Conservation (phyloP, 2,113 vertebrate species). For the Barbus barbus region DNA sequence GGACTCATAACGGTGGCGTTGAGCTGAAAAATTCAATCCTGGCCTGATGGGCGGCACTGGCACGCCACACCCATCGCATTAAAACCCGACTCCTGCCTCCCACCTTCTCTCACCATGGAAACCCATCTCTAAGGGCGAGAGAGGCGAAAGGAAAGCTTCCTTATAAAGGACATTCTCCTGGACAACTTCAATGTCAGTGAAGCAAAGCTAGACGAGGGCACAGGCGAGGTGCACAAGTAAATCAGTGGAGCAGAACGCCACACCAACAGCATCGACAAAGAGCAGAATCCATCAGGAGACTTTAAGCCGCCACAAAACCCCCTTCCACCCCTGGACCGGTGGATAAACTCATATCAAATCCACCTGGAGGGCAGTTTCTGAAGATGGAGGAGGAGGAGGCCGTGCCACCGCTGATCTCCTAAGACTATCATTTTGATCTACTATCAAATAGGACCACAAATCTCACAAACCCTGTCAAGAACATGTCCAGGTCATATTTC, state of each 20-base stretch:
- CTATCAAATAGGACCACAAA: conserved; percentile 5
- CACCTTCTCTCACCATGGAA: conserved; percentile 64
- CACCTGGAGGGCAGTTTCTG: conserved; percentile 24
- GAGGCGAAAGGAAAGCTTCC: conserved; percentile 21
- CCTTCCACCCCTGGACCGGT: conserved; percentile 4
- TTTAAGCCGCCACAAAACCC: conserved; percentile 19
- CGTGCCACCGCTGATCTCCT: conserved; percentile 9
- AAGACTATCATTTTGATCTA: conserved; percentile 16
- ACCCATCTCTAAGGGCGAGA: conserved; percentile 36
- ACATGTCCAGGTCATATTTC: conserved; percentile 4
- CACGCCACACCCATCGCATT: conserved; percentile 15
- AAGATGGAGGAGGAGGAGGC: not conserved
- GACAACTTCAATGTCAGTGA: conserved; percentile 34
- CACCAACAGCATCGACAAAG: conserved; percentile 40
- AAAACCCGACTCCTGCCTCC: not conserved
- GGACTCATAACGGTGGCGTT: conserved; percentile 24
- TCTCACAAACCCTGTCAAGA: conserved; percentile 5
- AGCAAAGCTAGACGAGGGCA: conserved; percentile 4
- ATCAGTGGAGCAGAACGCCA: conserved; percentile 40
- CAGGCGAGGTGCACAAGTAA: conserved; percentile 11
- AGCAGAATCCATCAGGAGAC: conserved; percentile 51
- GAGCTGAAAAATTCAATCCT: conserved; percentile 55
- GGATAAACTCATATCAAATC: conserved; percentile 38
- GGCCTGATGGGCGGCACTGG: conserved; percentile 51
- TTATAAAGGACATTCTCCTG: conserved; percentile 11